Evolutionary conservation across 2,888 invertebrate species (phyloP).

Genomic region (Diloba caeruleocephala): DNA sequence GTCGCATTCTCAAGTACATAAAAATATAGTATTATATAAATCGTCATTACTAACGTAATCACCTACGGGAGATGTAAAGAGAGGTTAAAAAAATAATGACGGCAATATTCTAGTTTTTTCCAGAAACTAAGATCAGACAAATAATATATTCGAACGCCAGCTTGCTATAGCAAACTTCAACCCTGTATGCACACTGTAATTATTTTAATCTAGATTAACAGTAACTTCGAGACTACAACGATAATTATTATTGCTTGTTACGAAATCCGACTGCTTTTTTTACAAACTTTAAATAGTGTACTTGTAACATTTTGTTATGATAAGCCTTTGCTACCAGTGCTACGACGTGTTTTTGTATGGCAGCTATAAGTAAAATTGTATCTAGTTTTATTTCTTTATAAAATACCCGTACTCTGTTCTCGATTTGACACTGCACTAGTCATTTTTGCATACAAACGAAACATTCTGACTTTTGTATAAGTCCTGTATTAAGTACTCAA

Average conservation of each 20-base stretch:
- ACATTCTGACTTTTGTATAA: neutral
- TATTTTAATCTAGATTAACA: slow-evolving; percentile 33
- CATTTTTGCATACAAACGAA: slow-evolving; percentile 12
- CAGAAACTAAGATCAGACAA: slow-evolving; percentile 13
- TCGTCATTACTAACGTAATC: no score
- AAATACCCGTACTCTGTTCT: slow-evolving; percentile 30
- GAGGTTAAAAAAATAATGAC: slow-evolving; percentile 2
- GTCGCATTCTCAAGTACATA: no score
- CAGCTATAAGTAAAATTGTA: slow-evolving; percentile 47
- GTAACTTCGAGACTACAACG: slow-evolving; percentile 63
- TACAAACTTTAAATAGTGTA: slow-evolving; percentile 62
- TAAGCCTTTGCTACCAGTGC: slow-evolving; percentile 49
- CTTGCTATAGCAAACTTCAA: slow-evolving; percentile 4
- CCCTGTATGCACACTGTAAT: slow-evolving; percentile 51
- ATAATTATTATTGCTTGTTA: slow-evolving; percentile 71
- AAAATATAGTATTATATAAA: no score
- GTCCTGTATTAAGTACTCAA: no score
- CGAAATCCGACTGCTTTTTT: slow-evolving; percentile 67
- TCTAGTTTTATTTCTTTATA: slow-evolving; percentile 51
- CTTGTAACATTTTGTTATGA: slow-evolving; percentile 34
- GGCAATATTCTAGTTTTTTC: slow-evolving; percentile 10
- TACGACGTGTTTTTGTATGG: slow-evolving; percentile 53
- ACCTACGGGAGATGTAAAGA: no score
- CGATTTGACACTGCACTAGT: slow-evolving; percentile 21
- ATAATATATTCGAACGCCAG: slow-evolving; percentile 3